These are phyloP conservation scores for Pinna nobilis DNA, from an alignment of 1,140 invertebrate genomes.

Conservation along the genomic window DNA sequence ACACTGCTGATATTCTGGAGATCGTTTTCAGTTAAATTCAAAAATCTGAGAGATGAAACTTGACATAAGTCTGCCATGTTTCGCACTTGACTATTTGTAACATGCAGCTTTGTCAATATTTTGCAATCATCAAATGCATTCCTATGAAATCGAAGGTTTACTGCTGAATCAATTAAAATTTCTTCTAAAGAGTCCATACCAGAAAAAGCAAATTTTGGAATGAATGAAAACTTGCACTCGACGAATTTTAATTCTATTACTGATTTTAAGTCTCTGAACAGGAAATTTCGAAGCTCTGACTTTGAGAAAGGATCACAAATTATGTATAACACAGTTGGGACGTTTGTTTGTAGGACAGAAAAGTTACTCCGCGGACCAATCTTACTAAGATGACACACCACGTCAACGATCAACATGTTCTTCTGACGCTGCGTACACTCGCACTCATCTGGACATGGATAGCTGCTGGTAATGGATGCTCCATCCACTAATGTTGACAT, in stretches of 20 bases:
- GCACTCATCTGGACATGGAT: constrained; percentile 37
- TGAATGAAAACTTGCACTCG: constrained; percentile 28
- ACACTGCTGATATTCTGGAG: constrained; percentile 1
- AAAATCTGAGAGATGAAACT: constrained; percentile 12
- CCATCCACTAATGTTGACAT: no score
- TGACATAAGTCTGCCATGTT: constrained; percentile 27
- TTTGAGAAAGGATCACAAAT: constrained; percentile 9
- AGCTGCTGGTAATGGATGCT: no score
- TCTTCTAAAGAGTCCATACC: constrained; percentile 24
- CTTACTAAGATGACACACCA: constrained; percentile 24
- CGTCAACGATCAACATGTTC: constrained; percentile 12
- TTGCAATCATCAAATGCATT: constrained; percentile 14
- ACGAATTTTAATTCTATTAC: constrained; percentile 25
- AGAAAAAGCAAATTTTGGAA: constrained; percentile 31
- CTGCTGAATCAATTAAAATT: constrained; percentile 18
- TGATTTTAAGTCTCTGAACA: constrained; percentile 24
- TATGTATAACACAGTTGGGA: constrained; percentile 30
- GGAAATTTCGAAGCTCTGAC: constrained; percentile 13
- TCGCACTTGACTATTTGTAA: constrained; percentile 21
- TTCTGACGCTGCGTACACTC: constrained; percentile 22
- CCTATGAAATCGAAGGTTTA: constrained; percentile 12
- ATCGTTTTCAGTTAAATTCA: constrained; percentile 34
- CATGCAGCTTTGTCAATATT: constrained; percentile 15
- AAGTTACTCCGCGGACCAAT: constrained; percentile 16
- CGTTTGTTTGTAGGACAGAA: constrained; percentile 27